These are phyloP conservation scores for Augochlora pura DNA, from an alignment of 1,140 invertebrate species.

Conservation along the genomic window DNA sequence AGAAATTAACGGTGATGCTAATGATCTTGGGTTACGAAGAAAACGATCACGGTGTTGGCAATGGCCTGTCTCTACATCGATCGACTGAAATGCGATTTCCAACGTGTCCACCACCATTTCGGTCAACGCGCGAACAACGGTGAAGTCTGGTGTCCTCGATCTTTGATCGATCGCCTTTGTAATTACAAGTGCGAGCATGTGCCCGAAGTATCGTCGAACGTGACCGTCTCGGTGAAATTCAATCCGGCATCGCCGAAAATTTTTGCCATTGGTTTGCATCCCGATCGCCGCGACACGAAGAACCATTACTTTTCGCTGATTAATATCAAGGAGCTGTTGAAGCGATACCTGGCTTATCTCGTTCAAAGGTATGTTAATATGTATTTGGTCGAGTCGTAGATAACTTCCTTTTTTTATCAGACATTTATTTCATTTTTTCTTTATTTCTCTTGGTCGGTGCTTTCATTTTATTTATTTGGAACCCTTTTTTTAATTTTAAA, in stretches of 20 bases:
- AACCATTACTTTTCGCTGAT: neutral
- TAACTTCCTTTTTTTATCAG: no score
- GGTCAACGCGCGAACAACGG: neutral
- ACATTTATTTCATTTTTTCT: no score
- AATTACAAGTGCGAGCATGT: neutral
- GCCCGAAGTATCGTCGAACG: neutral
- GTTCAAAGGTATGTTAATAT: conserved; percentile 46
- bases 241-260: conserved; percentile 44
- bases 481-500: no score
- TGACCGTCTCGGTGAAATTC: conserved; percentile 2
- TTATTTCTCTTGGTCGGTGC: no score
- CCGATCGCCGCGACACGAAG: neutral
- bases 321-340: neutral
- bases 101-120: neutral
- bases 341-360: neutral
- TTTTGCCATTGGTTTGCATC: conserved; percentile 49
- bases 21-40: neutral
- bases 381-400: no score
- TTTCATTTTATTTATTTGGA: no score
- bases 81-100: conserved; percentile 46
- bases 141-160: conserved; percentile 41
- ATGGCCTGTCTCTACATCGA: conserved; percentile 49
- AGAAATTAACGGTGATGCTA: no score
- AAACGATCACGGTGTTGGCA: neutral
- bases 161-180: conserved; percentile 11